These are phyloP conservation scores for Neria commutata DNA, from an alignment of 2,888 invertebrate genomes.

Conservation along the genomic window DNA sequence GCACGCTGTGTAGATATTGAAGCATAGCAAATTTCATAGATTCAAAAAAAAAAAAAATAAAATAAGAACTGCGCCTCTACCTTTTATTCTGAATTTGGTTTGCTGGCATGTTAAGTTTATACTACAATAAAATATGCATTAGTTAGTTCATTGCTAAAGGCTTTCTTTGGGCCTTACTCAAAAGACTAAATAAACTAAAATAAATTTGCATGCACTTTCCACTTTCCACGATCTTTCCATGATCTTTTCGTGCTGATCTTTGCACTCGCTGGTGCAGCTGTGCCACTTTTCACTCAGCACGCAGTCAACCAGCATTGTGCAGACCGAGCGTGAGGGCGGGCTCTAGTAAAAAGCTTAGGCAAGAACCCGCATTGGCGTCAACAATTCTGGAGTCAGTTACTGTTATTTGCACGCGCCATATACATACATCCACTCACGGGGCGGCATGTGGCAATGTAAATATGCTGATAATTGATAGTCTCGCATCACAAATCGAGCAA, in stretches of 20 bases:
- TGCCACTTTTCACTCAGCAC: neutral
- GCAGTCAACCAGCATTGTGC: neutral
- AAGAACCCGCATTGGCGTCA: neutral
- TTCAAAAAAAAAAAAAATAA: too few relatives aligned
- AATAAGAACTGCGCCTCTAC: too few relatives aligned
- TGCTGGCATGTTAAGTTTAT: too few relatives aligned
- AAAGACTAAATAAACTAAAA: too few relatives aligned
- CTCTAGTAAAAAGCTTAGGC: neutral
- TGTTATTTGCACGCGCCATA: neutral
- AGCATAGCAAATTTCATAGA: too few relatives aligned
- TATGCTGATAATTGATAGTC: slow-evolving; percentile 2
- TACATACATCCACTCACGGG: neutral
- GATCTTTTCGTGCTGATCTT: neutral
- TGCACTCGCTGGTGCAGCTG: neutral
- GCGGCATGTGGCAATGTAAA: neutral
- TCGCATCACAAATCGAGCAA: slow-evolving; percentile 3
- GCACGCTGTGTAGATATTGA: too few relatives aligned
- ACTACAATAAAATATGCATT: too few relatives aligned
- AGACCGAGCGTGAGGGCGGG: neutral
- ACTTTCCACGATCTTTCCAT: too few relatives aligned
- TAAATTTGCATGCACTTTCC: too few relatives aligned
- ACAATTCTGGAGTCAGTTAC: neutral
- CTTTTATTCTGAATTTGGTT: too few relatives aligned
- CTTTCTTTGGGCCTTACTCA: too few relatives aligned
- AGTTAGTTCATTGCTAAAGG: too few relatives aligned